A percentile compares a stretch with the other conserved stretches of the same genome.
Conservation (phyloP, 2,113 vertebrate species). For the Porphyrio hochstetteri region DNA sequence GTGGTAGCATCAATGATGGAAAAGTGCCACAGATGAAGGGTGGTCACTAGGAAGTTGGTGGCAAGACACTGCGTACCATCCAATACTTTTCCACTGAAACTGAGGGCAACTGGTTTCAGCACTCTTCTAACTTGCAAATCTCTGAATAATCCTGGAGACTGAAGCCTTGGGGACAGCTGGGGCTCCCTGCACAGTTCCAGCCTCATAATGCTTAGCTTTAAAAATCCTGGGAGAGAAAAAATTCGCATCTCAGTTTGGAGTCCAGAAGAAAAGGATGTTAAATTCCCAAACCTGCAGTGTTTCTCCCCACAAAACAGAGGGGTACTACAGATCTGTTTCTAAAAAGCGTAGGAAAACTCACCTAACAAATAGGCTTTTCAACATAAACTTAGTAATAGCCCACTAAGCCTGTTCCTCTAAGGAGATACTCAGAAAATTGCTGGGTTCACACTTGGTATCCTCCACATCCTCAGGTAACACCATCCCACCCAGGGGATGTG, state of each 20-base stretch:
- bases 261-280: neutral
- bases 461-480: too few relatives aligned
- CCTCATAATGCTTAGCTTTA: neutral
- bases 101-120: neutral
- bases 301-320: neutral
- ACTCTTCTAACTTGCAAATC: neutral
- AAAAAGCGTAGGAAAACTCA: neutral
- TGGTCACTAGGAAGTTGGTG: neutral
- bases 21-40: neutral
- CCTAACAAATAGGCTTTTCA: neutral
- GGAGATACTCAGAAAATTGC: neutral
- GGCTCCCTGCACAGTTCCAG: neutral
- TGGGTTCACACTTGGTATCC: too few relatives aligned
- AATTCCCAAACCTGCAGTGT: neutral
- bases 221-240: neutral
- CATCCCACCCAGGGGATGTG: too few relatives aligned
- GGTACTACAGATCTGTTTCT: neutral
- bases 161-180: rapidly evolving
- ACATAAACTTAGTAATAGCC: neutral
- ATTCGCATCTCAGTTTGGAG: neutral
- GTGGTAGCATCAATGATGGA: neutral
- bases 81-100: neutral
- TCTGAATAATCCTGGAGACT: neutral
- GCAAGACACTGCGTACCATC: neutral
- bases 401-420: neutral